These are phyloP conservation scores for Nudaria mundana DNA, from an alignment of 2,888 invertebrate species.

Conservation along the genomic window DNA sequence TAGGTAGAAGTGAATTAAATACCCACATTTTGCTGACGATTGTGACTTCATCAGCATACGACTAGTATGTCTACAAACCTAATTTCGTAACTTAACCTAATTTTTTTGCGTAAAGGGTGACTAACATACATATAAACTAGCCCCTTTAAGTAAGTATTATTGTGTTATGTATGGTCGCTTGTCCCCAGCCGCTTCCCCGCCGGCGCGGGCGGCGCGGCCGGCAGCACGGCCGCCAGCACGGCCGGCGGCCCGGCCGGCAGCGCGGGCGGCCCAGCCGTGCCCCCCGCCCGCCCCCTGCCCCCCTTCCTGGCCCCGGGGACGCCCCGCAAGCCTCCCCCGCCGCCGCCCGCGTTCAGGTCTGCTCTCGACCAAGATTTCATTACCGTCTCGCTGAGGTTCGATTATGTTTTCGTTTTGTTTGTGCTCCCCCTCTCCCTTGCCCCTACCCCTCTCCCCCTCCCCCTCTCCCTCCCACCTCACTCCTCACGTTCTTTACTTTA, in stretches of 20 bases:
- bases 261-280: slow-evolving; percentile 41
- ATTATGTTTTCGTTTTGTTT: slow-evolving; percentile 57
- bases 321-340: slow-evolving; percentile 82
- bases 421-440: slow-evolving; percentile 1
- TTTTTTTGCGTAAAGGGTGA: no score
- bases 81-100: no score
- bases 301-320: slow-evolving; percentile 47
- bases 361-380: slow-evolving; percentile 83
- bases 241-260: slow-evolving; percentile 32
- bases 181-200: slow-evolving; percentile 58
- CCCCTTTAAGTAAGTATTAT: no score
- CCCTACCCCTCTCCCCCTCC: background rate
- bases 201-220: slow-evolving; percentile 32
- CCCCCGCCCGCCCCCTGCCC: slow-evolving; percentile 55
- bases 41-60: no score
- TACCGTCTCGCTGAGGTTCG: slow-evolving; percentile 87
- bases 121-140: no score
- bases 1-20: no score
- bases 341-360: slow-evolving; percentile 87
- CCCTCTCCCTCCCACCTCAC: background rate
- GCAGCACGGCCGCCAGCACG: slow-evolving; percentile 35
- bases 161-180: no score
- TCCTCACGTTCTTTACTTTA: no score
- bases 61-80: no score
- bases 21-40: no score